Conservation (phyloP, 2,113 vertebrate species). For the Pao palembangensis region DNA sequence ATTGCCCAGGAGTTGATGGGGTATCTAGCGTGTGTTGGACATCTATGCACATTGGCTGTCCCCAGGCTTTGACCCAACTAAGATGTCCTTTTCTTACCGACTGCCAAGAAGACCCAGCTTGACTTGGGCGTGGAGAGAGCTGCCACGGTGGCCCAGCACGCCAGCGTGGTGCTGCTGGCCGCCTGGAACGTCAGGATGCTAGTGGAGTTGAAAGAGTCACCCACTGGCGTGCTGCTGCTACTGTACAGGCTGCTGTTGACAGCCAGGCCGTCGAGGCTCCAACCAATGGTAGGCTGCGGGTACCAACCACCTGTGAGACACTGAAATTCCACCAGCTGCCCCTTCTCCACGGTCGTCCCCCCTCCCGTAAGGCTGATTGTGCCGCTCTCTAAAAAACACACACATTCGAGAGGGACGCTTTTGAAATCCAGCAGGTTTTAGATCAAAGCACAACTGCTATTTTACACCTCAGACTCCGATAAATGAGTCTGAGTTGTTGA, state of each 20-base stretch:
- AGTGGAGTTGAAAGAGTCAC: constrained; percentile 57
- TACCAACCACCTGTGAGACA: constrained; percentile 79
- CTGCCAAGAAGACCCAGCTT: constrained; percentile 70
- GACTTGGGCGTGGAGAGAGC: constrained; percentile 57
- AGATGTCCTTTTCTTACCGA: constrained; percentile 57
- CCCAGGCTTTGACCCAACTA: background rate
- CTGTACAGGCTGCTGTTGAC: constrained; percentile 58
- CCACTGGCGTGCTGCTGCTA: constrained; percentile 48
- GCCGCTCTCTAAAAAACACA: constrained; percentile 74
- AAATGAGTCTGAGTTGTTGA: no score
- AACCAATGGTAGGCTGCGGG: constrained; percentile 75
- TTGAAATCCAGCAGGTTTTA: no score
- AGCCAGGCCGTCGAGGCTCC: constrained; percentile 69
- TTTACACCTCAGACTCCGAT: no score
- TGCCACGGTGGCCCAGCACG: constrained; percentile 75
- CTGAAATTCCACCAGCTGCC: constrained; percentile 71
- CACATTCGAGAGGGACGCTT: background rate
- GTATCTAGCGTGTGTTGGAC: no score
- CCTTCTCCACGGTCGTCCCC: constrained; percentile 65
- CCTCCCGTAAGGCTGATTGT: constrained; percentile 69
- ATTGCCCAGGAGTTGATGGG: no score
- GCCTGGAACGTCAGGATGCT: constrained; percentile 77
- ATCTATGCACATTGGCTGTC: background rate
- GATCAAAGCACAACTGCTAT: no score
- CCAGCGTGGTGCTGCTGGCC: constrained; percentile 58